Base-by-base conservation (phyloP, 2,797 vertebrate genomes). In the Siniperca obscura region DNA sequence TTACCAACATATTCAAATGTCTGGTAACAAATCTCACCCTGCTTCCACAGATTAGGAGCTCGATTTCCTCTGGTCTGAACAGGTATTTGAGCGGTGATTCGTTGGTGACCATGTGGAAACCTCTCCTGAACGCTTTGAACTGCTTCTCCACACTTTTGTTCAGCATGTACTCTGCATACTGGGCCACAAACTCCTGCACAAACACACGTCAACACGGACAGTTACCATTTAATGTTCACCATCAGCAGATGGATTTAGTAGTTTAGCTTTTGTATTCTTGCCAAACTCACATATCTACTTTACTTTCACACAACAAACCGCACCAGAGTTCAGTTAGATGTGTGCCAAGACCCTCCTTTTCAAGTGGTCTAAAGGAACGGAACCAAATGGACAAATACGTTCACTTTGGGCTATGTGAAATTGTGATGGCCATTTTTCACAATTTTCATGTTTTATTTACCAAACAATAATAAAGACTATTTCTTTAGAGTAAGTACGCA, bases 51-150 rank as follows among this genome's bases (percentile, higher is more conserved):
- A 99, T 99, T 46, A 99, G 97, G 80, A 99, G 96, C 94, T 99
- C 98, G 70, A 99, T 99, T 90, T 99, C 98, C 93, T 99, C 98
- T 1, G 98, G 97, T 90, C 98, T 96, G 95, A 99, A 99, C 90
- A 99, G 95, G 95, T 99, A 99, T 90, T 99, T 99, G 84, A 99
- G 95, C 0, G 98, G 98, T 14, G 98, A 99, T 92, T 99, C 98
- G 75, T 98, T 99, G 91, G 98, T 99, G 85, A 99, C 98, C 98
- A 99, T 99, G 93, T 99, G 98, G 93, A 99, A 99, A 89, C 98
- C 98, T 96, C 98, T 98, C 89, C 98, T 96, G 96, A 99, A 99
- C 0, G 98, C 98, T 91, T 99, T 99, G 94, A 99, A 99, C 92
- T 99, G 98, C 87, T 99, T 99, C 94, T 99, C 98, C 94, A 99